phyloP scores from a whole-genome alignment of 2,888 invertebrate genomes.

The Latrodectus hesperus region DNA sequence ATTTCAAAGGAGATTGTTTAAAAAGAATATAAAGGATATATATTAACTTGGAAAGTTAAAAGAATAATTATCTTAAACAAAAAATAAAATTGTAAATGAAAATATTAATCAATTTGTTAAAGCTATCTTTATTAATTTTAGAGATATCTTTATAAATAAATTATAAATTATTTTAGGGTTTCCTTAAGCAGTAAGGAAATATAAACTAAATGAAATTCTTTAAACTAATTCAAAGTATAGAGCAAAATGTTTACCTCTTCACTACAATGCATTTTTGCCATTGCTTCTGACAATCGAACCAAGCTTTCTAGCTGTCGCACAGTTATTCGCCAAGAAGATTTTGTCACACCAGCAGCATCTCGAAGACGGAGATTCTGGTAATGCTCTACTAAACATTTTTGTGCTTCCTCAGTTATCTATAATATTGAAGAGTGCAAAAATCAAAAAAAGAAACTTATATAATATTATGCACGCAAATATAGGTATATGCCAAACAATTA shows the following conservation, averaged over 20 bases:
- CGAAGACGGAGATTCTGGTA: slow-evolving; percentile 90
- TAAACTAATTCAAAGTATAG: too few relatives aligned
- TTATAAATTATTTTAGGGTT: too few relatives aligned
- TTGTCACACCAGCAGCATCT: slow-evolving; percentile 81
- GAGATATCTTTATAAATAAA: too few relatives aligned
- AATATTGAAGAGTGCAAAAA: slow-evolving; percentile 16
- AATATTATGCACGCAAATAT: neutral
- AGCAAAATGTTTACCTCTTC: slow-evolving; percentile 82
- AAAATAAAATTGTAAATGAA: neutral
- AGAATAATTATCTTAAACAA: neutral
- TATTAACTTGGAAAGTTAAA: neutral
- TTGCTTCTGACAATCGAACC: slow-evolving; percentile 95
- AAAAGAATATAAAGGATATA: too few relatives aligned
- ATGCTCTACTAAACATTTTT: slow-evolving; percentile 87
- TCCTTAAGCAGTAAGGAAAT: neutral
- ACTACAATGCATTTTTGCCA: slow-evolving; percentile 96
- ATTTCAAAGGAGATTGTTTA: too few relatives aligned
- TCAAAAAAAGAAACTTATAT: neutral
- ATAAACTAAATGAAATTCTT: neutral
- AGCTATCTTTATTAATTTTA: too few relatives aligned
- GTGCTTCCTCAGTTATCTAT: slow-evolving; percentile 82
- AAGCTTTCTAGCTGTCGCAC: slow-evolving; percentile 96
- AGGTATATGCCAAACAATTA: neutral
- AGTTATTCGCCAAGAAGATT: slow-evolving; percentile 94
- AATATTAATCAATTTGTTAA: neutral